Evolutionary conservation across 1,140 invertebrate species (phyloP), one percentile per base, ranked within the genome.

Genomic region (Monomorium pharaonis): DNA sequence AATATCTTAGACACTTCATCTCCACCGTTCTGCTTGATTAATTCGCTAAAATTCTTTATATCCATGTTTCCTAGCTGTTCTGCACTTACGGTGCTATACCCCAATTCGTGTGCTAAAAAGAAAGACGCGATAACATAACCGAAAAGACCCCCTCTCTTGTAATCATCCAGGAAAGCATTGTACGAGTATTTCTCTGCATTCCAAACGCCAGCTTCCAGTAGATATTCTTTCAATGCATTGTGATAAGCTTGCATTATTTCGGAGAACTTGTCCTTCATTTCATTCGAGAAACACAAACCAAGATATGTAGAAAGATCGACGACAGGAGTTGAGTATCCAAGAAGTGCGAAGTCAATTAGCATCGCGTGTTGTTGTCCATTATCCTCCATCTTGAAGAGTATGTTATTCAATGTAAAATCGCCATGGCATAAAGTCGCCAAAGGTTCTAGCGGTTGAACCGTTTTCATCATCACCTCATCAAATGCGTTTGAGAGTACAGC

Each of bases 231-330:
- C 14, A 94, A 63, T 3, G 86, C 54, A 2, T 91, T 81, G 54
- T 94, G 89, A 65, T 96, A 96, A 0, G 49, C 80, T n/a, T 81
- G 47, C 4, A 95, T 85, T 0, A 95, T 80, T 0, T 91, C 70
- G 16, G 90, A 81, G 58, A 94, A 93, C 58, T 91, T 75, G 1
- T 80, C 42, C 7, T 49, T 63, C 27, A 51, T 90, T 0, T 89
- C 75, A 0, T 47, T 76, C 1, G 90, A 84, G 2, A 92, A 93
- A 47, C 89, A 92, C 7, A 95, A 62, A 75, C 92, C 95, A 0
- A 96, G 24, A 44, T 94, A 95, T 21, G 94, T 94, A 0, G 93
- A 92, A 3, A 96, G 56, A 42, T 96, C 95, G 5, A 94, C 84
- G 0, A 90, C 89, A 0, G 94, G 95, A 6, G 94, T 94, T 0